Conservation (phyloP, 2,113 vertebrate species). For the Emydocephalus ijimae region DNA sequence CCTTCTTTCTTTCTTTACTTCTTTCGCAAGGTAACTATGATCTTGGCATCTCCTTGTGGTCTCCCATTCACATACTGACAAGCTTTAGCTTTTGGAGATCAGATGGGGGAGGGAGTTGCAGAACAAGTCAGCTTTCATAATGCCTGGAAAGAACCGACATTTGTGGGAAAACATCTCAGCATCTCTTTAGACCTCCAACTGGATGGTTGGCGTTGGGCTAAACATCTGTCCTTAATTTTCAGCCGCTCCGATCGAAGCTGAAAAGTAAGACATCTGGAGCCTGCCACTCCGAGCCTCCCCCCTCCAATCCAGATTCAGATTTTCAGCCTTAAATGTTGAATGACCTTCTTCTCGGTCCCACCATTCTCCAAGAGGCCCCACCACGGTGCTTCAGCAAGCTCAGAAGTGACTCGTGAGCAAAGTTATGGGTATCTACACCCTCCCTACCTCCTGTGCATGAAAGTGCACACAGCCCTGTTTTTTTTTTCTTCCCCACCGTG, state of each 20-base stretch:
- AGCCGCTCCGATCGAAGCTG: not conserved
- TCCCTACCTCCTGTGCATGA: not conserved
- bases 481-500: not conserved
- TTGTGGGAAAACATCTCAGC: not conserved
- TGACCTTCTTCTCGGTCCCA: not conserved
- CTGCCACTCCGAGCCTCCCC: not conserved
- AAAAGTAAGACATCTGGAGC: not conserved
- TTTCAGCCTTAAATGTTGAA: not conserved
- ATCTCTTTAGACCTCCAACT: not conserved
- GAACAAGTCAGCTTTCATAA: not conserved
- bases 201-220: not conserved
- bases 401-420: not conserved
- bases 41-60: not conserved
- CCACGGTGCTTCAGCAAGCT: rapidly evolving
- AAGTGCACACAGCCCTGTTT: not conserved
- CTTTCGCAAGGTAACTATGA: not conserved
- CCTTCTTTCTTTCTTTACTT: rapidly evolving
- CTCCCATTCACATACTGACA: not conserved
- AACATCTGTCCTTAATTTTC: not conserved
- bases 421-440: not conserved
- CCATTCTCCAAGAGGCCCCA: not conserved
- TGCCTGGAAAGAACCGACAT: not conserved
- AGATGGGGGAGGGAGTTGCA: not conserved
- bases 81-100: not conserved
- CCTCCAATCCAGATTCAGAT: not conserved